Conservation (phyloP, 2,797 vertebrate genomes). For the Sphenodon punctatus region DNA sequence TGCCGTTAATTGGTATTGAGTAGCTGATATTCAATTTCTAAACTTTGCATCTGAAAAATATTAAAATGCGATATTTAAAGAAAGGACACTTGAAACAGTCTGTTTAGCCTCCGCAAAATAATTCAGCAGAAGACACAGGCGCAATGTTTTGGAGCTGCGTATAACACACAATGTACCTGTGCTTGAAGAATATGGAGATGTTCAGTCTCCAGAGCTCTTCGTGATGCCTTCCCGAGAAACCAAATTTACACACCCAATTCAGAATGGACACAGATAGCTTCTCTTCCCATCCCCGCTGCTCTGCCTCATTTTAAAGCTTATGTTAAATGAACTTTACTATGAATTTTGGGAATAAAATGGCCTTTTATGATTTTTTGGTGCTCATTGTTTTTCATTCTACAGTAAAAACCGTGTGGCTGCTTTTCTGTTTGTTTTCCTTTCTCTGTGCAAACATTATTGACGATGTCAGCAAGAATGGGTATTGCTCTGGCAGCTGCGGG, state of each 20-base stretch:
- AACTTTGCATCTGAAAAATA: neutral
- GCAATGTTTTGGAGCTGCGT: neutral
- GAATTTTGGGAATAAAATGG: too few relatives aligned
- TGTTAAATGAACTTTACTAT: too few relatives aligned
- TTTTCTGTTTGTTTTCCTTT: slow-evolving; percentile 33
- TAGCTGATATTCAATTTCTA: neutral
- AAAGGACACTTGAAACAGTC: neutral
- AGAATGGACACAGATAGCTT: too few relatives aligned
- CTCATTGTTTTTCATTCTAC: too few relatives aligned
- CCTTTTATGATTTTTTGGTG: too few relatives aligned
- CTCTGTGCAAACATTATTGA: slow-evolving; percentile 1
- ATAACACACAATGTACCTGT: neutral
- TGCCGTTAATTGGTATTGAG: neutral
- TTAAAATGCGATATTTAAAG: neutral
- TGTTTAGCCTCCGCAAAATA: neutral
- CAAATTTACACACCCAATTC: too few relatives aligned
- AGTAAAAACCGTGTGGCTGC: neutral
- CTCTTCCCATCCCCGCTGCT: too few relatives aligned
- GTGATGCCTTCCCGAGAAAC: too few relatives aligned
- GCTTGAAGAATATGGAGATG: too few relatives aligned
- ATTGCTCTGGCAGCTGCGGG: slow-evolving; percentile 28
- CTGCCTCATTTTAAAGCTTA: too few relatives aligned
- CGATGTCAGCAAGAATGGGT: slow-evolving; percentile 24
- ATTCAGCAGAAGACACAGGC: neutral
- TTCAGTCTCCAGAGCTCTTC: too few relatives aligned